Conservation (phyloP, 2,113 vertebrate genomes). For the Carollia perspicillata region DNA sequence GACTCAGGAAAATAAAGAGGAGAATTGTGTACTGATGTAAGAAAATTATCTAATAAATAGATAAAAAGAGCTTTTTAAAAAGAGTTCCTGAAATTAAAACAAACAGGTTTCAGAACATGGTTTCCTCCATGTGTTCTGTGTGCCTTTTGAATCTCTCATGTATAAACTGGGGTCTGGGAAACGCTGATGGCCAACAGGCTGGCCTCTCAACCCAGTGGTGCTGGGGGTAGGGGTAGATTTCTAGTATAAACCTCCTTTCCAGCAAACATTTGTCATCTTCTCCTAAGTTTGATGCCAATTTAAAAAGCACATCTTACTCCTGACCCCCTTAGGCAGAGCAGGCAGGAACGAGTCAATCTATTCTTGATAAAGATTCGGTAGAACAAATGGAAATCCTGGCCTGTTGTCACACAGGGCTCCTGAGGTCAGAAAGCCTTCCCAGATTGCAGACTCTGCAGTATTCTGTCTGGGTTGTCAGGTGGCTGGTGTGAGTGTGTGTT, state of each 20-base stretch:
- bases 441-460: not conserved
- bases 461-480: not conserved
- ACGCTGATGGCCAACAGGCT: not conserved
- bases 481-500: not conserved
- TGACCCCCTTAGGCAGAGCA: not conserved
- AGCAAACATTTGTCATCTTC: not conserved
- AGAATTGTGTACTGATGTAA: not conserved
- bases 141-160: not conserved
- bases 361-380: not conserved
- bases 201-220: not conserved
- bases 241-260: not conserved
- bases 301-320: not conserved
- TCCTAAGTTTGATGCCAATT: slow-evolving; percentile 1
- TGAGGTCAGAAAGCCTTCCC: not conserved
- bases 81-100: not conserved
- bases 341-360: not conserved
- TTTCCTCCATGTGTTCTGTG: not conserved
- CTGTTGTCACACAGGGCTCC: not conserved
- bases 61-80: slow-evolving; percentile 23
- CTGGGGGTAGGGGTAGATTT: not conserved
- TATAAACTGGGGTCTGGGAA: not conserved
- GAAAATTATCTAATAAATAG: not conserved
- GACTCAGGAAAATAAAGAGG: not conserved
- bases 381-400: not conserved
- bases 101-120: not conserved